Evolutionary conservation across 2,797 vertebrate genomes (phyloP), one percentile per base, ranked within the genome.

Genomic region (Labeo calbasu): DNA sequence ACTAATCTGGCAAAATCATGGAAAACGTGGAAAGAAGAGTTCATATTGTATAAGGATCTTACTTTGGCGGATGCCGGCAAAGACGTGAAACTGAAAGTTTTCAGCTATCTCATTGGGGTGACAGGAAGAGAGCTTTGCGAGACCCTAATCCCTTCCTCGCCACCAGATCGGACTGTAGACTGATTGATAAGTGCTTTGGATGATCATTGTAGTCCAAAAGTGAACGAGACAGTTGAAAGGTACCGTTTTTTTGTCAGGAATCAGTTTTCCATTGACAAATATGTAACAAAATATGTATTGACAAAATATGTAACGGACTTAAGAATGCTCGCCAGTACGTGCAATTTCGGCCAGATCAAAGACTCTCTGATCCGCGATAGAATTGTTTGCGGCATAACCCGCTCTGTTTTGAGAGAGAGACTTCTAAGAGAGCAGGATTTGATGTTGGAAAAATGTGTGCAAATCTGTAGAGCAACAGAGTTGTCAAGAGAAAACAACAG

Each of bases 391-490:
- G 73, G 89, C 7, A 86, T 15, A 19, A 63, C 53, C 9, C 83
- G 53, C 25, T 65, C 84, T 9, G 8, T 13, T 0, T 7, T 75
- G 50, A 84, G 80, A 25, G 87, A 88, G 50, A 65, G 68, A 46
- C 11, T 85, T 5, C 28, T 87, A 9, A 50, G 81, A 3, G 85
- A 88, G 43, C 66, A 85, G 0, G 79, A 86, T 1, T 5, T 90
- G 21, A 88, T 63, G 0, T 40, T 88, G 0, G 76, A 88, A 1
- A 88, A 59, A n/a, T 86, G 81, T 25, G 8, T 88, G 19, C 75
- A 88, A 2, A 68, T 88, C 4, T 88, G 83, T 28, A 88, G 82
- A 73, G 85, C 68, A 10, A 9, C 79, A 23, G 70, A 88, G 10
- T 59, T 89, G 73, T 90, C 55, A 0, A 5, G 10, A 3, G 78